Percentiles rank a stretch among this genome's conserved stretches.
phyloP scores from a whole-genome alignment of 2,113 vertebrate species.

The Anarhynchus alexandrinus region DNA sequence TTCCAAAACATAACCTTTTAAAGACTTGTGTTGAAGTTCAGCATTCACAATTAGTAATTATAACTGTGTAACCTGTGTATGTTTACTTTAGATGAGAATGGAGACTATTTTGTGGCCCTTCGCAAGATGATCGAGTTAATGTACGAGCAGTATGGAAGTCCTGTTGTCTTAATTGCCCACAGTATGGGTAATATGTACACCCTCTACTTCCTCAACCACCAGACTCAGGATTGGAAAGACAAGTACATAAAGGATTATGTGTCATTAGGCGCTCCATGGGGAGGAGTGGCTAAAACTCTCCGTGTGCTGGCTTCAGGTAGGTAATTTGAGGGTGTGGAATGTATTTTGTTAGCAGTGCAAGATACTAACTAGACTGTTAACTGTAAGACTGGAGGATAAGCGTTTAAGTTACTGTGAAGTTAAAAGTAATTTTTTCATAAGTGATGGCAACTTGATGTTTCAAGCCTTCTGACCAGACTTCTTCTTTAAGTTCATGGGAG shows the following conservation, averaged over 20 bases:
- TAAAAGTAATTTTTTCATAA: background rate
- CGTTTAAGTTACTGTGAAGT: background rate
- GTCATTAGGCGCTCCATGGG: conserved; percentile 90
- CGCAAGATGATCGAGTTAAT: conserved; percentile 91
- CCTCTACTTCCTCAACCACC: conserved; percentile 93
- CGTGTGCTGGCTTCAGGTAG: conserved; percentile 91
- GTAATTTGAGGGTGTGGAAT: background rate
- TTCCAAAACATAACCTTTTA: background rate
- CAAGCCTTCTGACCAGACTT: background rate
- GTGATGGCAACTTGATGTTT: background rate
- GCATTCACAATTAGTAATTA: background rate
- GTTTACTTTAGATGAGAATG: conserved; percentile 86
- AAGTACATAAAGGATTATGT: conserved; percentile 88
- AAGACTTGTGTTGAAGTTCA: background rate
- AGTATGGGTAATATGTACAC: conserved; percentile 99
- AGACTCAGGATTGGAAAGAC: conserved; percentile 94
- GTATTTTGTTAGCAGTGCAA: background rate
- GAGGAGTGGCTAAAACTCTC: conserved; percentile 93
- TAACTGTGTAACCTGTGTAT: background rate
- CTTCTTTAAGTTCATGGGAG: background rate
- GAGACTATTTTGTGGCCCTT: conserved; percentile 86
- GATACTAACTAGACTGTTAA: background rate
- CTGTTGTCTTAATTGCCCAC: conserved; percentile 92
- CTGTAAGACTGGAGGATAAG: background rate
- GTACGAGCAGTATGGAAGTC: conserved; percentile 83